Evolutionary conservation across 2,113 vertebrate species (phyloP).

Genomic region (Montifringilla adamsi): DNA sequence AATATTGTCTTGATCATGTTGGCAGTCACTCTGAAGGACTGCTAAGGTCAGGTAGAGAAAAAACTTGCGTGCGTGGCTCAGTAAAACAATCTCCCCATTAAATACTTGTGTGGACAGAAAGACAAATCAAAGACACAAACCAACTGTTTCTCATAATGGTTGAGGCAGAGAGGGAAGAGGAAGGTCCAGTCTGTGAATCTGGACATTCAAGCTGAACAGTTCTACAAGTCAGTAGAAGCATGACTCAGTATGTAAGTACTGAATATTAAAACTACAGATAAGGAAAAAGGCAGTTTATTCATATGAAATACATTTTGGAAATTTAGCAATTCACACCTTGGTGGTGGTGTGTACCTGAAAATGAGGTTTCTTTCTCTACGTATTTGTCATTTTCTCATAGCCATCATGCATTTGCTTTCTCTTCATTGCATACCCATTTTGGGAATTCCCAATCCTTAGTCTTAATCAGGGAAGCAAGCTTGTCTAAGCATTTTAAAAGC

Average conservation of each 20-base stretch:
- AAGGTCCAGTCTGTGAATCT: background rate
- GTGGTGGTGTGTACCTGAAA: rapidly evolving
- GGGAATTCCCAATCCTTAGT: background rate
- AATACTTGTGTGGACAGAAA: background rate
- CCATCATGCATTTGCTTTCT: background rate
- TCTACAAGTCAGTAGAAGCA: background rate
- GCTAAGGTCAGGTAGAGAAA: background rate
- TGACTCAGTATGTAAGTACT: background rate
- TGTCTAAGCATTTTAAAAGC: background rate
- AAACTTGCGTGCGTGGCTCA: background rate
- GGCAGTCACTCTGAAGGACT: background rate
- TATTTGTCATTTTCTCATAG: background rate
- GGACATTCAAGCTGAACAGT: background rate
- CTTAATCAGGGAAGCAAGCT: background rate
- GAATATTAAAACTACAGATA: background rate
- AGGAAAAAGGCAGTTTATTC: background rate
- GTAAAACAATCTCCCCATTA: background rate
- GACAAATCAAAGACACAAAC: background rate
- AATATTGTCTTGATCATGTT: background rate
- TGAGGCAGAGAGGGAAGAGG: background rate
- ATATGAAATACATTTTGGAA: background rate
- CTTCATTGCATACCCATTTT: background rate
- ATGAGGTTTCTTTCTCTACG: background rate
- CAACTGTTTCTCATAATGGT: background rate
- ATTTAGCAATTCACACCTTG: background rate